phyloP scores from a whole-genome alignment of 2,888 invertebrate genomes.

The Corythucha ciliata region DNA sequence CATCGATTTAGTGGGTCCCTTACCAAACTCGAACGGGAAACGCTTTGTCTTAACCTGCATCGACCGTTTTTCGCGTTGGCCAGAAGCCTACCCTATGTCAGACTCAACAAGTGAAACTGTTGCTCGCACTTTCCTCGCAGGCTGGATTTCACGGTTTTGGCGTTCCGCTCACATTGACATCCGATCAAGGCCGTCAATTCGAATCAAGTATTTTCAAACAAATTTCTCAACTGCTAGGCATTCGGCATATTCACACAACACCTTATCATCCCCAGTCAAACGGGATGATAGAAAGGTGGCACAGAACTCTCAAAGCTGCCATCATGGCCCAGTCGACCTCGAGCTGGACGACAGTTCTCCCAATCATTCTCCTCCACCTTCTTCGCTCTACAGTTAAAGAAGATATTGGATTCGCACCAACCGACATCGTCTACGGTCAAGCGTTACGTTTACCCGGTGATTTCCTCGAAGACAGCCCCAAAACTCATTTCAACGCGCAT shows the following conservation, averaged over 20 bases:
- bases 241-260: conserved; percentile 10
- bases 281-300: conserved; percentile 21
- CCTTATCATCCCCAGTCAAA: conserved; percentile 22
- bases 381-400: conserved; percentile 21
- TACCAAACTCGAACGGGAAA: conserved; percentile 23
- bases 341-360: conserved; percentile 16
- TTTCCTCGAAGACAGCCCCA: no score
- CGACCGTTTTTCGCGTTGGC: conserved; percentile 41
- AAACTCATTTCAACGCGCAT: no score
- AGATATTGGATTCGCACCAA: conserved; percentile 5
- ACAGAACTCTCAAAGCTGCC: conserved; percentile 22
- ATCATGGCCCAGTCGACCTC: conserved; percentile 1
- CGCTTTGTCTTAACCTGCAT: conserved; percentile 39
- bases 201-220: conserved; percentile 37
- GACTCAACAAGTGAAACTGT: conserved; percentile 41
- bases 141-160: conserved; percentile 43
- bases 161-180: conserved; percentile 38
- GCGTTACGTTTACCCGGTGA: no score
- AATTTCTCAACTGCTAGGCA: conserved; percentile 7
- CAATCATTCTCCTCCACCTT: conserved; percentile 15
- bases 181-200: conserved; percentile 41
- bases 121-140: conserved; percentile 38
- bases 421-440: conserved; percentile 17
- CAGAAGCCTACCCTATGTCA: conserved; percentile 39
- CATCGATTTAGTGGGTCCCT: conserved; percentile 38